Evolutionary conservation across 1,140 invertebrate species (phyloP).

Genomic region (Diabrotica virgifera): DNA sequence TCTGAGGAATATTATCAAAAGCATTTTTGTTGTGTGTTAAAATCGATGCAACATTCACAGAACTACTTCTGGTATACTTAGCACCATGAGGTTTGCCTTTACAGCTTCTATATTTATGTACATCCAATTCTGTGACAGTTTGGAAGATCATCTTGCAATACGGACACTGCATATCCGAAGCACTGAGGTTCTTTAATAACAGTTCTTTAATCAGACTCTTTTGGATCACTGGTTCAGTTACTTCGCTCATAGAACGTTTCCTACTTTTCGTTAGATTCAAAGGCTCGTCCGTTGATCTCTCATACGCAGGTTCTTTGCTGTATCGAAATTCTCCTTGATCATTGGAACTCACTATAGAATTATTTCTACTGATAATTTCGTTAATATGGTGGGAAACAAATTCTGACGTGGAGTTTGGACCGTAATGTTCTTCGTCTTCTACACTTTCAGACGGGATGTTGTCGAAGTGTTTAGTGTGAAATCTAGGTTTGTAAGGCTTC

Average conservation of each 20-base stretch:
- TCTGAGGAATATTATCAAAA: constrained; percentile 44
- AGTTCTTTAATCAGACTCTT: constrained; percentile 75
- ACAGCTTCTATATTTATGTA: constrained; percentile 45
- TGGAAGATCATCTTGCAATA: constrained; percentile 49
- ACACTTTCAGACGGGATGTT: constrained; percentile 21
- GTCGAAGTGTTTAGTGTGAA: constrained; percentile 40
- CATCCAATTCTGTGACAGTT: constrained; percentile 46
- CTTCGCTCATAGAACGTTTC: constrained; percentile 60
- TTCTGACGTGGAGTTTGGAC: constrained; percentile 24
- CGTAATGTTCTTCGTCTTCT: constrained; percentile 29
- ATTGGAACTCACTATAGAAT: constrained; percentile 40
- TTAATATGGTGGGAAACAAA: constrained; percentile 42
- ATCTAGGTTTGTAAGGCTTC: constrained; percentile 47
- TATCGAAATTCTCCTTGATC: constrained; percentile 11
- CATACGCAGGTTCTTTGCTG: constrained; percentile 8
- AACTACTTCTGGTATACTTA: constrained; percentile 44
- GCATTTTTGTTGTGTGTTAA: constrained; percentile 48
- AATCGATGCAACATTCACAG: constrained; percentile 48
- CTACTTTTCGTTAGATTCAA: constrained; percentile 65
- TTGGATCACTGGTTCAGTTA: constrained; percentile 37
- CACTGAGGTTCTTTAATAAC: constrained; percentile 59
- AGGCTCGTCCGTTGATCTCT: constrained; percentile 52
- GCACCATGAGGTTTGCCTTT: constrained; percentile 42
- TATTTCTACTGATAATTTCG: constrained; percentile 45
- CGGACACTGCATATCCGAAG: constrained; percentile 45